These are phyloP conservation scores for Sakesphorus luctuosus DNA, from an alignment of 2,113 vertebrate species.

Conservation along the genomic window DNA sequence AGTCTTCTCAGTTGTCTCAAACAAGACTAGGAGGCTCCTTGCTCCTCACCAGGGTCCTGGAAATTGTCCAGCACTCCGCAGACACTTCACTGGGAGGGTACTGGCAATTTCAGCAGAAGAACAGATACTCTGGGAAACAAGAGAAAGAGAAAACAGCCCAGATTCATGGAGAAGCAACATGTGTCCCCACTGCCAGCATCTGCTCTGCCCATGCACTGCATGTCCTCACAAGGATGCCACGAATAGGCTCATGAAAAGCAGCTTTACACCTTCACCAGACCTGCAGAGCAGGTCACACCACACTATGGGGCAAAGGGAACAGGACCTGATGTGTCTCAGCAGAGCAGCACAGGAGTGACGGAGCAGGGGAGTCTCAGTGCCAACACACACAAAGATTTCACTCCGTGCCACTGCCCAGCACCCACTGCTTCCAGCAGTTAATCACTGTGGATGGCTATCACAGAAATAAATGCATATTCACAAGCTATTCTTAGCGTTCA, in stretches of 20 bases:
- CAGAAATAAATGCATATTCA: background rate
- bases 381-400: background rate
- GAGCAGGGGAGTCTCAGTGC: background rate
- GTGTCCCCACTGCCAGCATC: background rate
- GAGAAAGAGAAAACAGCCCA: background rate
- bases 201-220: background rate
- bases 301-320: background rate
- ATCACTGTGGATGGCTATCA: background rate
- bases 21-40: background rate
- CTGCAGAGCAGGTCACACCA: background rate
- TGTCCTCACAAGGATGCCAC: rapidly evolving
- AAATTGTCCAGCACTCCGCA: background rate
- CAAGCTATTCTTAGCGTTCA: slow-evolving; percentile 4
- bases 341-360: rapidly evolving
- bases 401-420: rapidly evolving
- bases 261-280: background rate
- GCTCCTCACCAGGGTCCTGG: background rate
- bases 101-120: background rate
- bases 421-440: background rate
- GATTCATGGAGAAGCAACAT: background rate
- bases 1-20: background rate
- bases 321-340: background rate
- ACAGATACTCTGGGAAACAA: background rate
- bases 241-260: background rate
- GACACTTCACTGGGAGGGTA: rapidly evolving